Percentiles rank a stretch among this genome's conserved stretches.
These are phyloP conservation scores for Acholoe squamosa DNA, from an alignment of 2,888 invertebrate species.

Conservation along the genomic window DNA sequence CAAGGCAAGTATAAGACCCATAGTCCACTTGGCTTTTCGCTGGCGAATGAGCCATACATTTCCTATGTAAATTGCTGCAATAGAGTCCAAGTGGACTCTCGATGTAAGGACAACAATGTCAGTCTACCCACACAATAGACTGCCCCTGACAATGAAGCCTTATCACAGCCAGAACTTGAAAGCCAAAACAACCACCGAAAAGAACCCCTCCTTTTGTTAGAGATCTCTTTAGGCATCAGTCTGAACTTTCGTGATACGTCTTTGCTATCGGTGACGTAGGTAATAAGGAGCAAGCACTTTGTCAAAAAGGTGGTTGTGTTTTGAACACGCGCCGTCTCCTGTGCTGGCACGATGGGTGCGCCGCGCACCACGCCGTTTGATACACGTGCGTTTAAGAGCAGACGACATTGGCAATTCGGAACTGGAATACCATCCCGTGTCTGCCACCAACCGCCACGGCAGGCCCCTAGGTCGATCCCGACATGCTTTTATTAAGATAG, in stretches of 20 bases:
- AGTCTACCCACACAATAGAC: not conserved
- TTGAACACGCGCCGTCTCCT: not conserved
- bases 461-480: not conserved
- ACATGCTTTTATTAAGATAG: conserved; percentile 11
- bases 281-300: conserved; percentile 1
- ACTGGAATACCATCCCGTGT: not conserved
- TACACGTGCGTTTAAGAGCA: not conserved
- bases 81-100: no score
- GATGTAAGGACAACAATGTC: not conserved
- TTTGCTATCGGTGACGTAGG: not conserved
- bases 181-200: conserved; percentile 16
- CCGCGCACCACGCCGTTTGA: not conserved
- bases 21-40: no score
- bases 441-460: not conserved
- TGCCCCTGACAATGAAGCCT: not conserved
- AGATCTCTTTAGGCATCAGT: not conserved
- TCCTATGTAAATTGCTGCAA: no score
- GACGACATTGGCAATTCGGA: not conserved
- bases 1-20: no score
- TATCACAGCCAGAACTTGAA: not conserved
- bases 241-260: conserved; percentile 2
- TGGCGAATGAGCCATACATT: no score
- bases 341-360: not conserved
- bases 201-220: not conserved
- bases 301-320: not conserved